These are phyloP conservation scores for Condylura cristata DNA, from an alignment of 2,113 vertebrate species.

Conservation along the genomic window DNA sequence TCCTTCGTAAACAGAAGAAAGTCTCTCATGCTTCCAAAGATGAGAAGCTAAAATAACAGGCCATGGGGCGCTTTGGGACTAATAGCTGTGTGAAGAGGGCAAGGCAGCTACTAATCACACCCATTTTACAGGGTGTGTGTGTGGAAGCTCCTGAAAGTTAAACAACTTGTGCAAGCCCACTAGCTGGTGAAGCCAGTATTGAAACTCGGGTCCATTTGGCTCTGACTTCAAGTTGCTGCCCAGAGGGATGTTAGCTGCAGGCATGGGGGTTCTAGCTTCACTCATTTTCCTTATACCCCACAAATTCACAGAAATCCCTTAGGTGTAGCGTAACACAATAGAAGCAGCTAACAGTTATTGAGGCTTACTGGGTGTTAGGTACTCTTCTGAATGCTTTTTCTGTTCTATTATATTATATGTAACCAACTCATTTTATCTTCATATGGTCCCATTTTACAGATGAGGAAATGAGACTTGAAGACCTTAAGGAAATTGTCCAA, in stretches of 20 bases:
- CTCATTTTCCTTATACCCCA: background rate
- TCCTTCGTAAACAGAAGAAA: background rate
- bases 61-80: background rate
- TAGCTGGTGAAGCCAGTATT: background rate
- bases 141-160: slow-evolving; percentile 61
- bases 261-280: background rate
- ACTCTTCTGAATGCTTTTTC: background rate
- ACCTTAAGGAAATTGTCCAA: background rate
- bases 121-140: slow-evolving; percentile 70
- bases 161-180: slow-evolving; percentile 41
- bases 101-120: background rate
- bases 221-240: background rate
- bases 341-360: background rate
- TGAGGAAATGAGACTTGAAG: background rate
- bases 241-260: background rate
- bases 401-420: background rate
- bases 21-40: slow-evolving; percentile 33
- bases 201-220: background rate
- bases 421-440: background rate
- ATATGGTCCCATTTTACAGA: background rate
- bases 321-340: background rate
- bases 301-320: background rate
- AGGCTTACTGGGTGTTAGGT: background rate
- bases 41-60: background rate
- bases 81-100: background rate